Percentiles rank a stretch among this genome's conserved stretches.
phyloP scores from a whole-genome alignment of 2,888 invertebrate genomes.

The Tridacna gigas region DNA sequence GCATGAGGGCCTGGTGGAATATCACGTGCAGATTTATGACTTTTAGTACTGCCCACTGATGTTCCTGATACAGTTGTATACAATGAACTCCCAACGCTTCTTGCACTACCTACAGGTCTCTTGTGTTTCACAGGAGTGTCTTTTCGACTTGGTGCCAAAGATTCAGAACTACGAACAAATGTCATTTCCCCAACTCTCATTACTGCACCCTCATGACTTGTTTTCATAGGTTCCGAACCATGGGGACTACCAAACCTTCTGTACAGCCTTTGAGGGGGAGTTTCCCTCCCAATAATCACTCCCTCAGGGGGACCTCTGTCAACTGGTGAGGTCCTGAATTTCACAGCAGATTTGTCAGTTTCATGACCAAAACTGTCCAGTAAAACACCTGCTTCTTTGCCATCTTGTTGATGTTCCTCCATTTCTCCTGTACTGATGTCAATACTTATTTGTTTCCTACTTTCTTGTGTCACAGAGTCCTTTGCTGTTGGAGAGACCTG shows the following conservation, averaged over 20 bases:
- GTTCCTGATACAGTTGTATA: conserved; percentile 61
- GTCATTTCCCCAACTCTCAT: conserved; percentile 43
- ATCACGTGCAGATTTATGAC: conserved; percentile 68
- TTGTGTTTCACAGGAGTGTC: conserved; percentile 44
- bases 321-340: conserved; percentile 34
- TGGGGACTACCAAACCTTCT: conserved; percentile 62
- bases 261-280: conserved; percentile 57
- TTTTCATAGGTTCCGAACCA: conserved; percentile 21
- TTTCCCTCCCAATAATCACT: conserved; percentile 44
- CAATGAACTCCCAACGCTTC: conserved; percentile 69
- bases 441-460: conserved; percentile 38
- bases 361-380: conserved; percentile 68
- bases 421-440: conserved; percentile 40
- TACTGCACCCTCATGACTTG: conserved; percentile 15
- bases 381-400: conserved; percentile 31
- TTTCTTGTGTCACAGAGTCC: conserved; percentile 9
- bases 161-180: conserved; percentile 34
- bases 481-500: background rate
- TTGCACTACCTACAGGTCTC: conserved; percentile 64
- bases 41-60: conserved; percentile 55
- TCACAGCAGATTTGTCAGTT: conserved; percentile 54
- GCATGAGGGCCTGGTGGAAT: conserved; percentile 71
- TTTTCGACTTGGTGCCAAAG: conserved; percentile 23
- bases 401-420: conserved; percentile 28
- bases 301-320: conserved; percentile 24